These are phyloP conservation scores for Lasioglossum morio DNA, from an alignment of 2,888 invertebrate genomes.

Conservation along the genomic window DNA sequence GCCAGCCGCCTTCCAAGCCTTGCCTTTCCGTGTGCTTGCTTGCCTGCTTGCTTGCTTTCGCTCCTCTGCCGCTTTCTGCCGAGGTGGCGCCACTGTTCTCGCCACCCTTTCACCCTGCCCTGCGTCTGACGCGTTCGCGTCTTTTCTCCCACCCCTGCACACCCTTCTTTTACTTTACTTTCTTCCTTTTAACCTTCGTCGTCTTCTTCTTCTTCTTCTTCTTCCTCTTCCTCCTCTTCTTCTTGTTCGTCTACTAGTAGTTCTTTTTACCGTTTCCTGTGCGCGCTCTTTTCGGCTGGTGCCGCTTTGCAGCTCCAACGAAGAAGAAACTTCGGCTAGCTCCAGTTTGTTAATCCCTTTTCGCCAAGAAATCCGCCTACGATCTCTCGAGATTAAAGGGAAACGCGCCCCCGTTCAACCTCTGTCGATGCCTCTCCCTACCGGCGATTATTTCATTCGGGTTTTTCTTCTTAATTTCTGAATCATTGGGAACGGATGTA, in stretches of 20 bases:
- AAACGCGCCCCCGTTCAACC: background rate
- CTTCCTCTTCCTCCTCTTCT: background rate
- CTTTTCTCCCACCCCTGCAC: constrained; percentile 49
- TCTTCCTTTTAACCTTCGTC: background rate
- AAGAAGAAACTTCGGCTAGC: background rate
- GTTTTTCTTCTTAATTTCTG: background rate
- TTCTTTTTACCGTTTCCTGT: background rate
- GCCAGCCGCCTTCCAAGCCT: constrained; percentile 48
- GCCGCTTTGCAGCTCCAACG: background rate
- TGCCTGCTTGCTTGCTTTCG: constrained; percentile 63
- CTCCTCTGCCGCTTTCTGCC: constrained; percentile 77
- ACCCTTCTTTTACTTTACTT: constrained; percentile 18
- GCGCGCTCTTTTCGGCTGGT: background rate
- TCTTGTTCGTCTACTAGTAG: background rate
- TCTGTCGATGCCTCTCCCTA: background rate
- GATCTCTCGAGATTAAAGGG: constrained; percentile 4
- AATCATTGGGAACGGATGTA: background rate
- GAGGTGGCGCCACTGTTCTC: constrained; percentile 80
- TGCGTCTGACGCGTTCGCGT: constrained; percentile 52
- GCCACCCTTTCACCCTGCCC: constrained; percentile 67
- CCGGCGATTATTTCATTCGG: background rate
- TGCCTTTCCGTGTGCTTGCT: constrained; percentile 50
- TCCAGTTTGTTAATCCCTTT: constrained; percentile 18
- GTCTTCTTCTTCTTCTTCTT: background rate
- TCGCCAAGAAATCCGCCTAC: background rate